Conservation (phyloP, 2,113 vertebrate species). For the Copsychus sechellarum region DNA sequence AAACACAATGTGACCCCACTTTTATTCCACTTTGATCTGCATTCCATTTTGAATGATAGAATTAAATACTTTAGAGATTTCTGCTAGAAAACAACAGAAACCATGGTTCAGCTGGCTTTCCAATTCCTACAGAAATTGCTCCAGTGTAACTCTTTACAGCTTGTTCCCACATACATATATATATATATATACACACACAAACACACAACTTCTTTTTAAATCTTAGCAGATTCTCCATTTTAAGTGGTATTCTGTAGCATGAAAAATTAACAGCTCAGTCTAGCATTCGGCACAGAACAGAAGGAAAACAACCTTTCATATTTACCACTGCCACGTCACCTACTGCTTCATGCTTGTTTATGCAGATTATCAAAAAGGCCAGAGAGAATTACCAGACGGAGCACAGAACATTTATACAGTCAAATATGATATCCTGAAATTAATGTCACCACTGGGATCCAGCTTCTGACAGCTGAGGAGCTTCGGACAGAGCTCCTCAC, state of each 20-base stretch:
- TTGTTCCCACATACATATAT: background rate
- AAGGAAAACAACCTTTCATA: background rate
- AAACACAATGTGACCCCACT: background rate
- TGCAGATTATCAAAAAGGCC: background rate
- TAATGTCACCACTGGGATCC: background rate
- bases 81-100: background rate
- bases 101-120: background rate
- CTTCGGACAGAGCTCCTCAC: background rate
- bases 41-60: background rate
- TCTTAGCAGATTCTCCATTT: background rate
- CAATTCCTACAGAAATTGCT: background rate
- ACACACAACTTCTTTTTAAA: background rate
- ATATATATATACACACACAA: rapidly evolving
- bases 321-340: background rate
- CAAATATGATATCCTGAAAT: background rate
- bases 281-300: background rate
- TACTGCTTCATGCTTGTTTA: background rate
- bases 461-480: background rate
- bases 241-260: background rate
- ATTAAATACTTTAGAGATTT: background rate
- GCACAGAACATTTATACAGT: background rate
- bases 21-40: background rate
- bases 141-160: background rate
- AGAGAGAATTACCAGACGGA: background rate
- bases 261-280: background rate